These are phyloP conservation scores for Drosophila miranda DNA, from an alignment of 1,140 invertebrate species.

Conservation along the genomic window DNA sequence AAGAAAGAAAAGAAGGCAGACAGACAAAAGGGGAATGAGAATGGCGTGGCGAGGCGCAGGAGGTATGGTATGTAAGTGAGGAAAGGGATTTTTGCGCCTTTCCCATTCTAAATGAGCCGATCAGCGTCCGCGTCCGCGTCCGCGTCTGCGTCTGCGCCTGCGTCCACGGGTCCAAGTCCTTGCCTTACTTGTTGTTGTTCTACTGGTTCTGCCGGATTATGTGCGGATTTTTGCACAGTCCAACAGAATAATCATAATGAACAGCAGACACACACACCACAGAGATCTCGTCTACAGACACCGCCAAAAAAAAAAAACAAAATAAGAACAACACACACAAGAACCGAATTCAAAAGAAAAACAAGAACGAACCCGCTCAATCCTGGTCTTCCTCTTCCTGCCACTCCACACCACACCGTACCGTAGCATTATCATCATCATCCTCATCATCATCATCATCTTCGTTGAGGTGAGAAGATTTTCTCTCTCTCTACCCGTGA, in stretches of 20 bases:
- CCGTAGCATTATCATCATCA: not conserved
- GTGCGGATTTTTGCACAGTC: constrained; percentile 79
- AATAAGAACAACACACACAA: constrained; percentile 37
- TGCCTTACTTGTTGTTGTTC: constrained; percentile 62
- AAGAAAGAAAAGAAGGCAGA: constrained; percentile 8
- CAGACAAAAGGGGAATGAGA: constrained; percentile 35
- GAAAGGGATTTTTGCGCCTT: constrained; percentile 69
- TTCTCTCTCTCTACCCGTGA: constrained; percentile 69
- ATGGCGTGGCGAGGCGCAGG: constrained; percentile 7
- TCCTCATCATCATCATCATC: not conserved
- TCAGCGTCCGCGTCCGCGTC: constrained; percentile 9
- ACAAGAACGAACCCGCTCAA: constrained; percentile 56
- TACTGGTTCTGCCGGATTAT: constrained; percentile 79
- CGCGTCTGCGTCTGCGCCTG: too few relatives aligned
- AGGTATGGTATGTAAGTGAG: constrained; percentile 47
- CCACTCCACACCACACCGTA: constrained; percentile 2
- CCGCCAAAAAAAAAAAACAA: constrained; percentile 28
- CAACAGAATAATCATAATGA: constrained; percentile 76
- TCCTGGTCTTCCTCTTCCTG: constrained; percentile 27
- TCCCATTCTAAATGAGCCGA: constrained; percentile 54
- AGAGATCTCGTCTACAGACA: constrained; percentile 13
- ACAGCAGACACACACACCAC: constrained; percentile 47
- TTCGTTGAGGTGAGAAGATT: constrained; percentile 67
- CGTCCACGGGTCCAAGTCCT: constrained; percentile 27
- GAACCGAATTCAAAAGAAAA: constrained; percentile 71